A percentile compares a stretch with the other conserved stretches of the same genome.
phyloP scores from a whole-genome alignment of 2,797 vertebrate genomes.

The Heterohyrax brucei region DNA sequence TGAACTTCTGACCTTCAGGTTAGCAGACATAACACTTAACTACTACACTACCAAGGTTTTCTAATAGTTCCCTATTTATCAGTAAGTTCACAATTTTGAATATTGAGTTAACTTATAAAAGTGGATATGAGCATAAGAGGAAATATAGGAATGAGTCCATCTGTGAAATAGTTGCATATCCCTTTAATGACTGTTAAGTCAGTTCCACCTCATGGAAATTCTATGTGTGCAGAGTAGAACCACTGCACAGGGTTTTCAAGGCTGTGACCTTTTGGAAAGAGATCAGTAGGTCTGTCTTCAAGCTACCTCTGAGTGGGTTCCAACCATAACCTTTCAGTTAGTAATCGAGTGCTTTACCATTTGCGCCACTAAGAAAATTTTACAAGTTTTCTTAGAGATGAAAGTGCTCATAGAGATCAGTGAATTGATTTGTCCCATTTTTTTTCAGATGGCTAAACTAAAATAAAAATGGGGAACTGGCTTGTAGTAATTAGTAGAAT shows the following conservation, averaged over 20 bases:
- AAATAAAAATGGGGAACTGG: not conserved
- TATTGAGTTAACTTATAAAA: conserved; percentile 40
- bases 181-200: not conserved
- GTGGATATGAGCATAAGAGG: not conserved
- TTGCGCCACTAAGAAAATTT: not conserved
- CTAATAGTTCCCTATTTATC: not conserved
- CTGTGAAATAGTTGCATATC: not conserved
- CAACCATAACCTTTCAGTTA: not conserved
- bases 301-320: not conserved
- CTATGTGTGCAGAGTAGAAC: not conserved
- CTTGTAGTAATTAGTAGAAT: conserved; percentile 23
- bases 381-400: not conserved
- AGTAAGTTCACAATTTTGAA: conserved; percentile 31
- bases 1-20: no score
- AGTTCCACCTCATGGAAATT: not conserved
- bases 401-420: not conserved
- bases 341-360: not conserved
- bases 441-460: not conserved
- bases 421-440: not conserved
- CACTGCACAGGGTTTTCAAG: not conserved
- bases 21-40: no score
- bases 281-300: not conserved
- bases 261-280: not conserved
- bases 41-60: no score
- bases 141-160: not conserved